These are phyloP conservation scores for Puffinus mauretanicus DNA, from an alignment of 2,113 vertebrate species.

Conservation along the genomic window DNA sequence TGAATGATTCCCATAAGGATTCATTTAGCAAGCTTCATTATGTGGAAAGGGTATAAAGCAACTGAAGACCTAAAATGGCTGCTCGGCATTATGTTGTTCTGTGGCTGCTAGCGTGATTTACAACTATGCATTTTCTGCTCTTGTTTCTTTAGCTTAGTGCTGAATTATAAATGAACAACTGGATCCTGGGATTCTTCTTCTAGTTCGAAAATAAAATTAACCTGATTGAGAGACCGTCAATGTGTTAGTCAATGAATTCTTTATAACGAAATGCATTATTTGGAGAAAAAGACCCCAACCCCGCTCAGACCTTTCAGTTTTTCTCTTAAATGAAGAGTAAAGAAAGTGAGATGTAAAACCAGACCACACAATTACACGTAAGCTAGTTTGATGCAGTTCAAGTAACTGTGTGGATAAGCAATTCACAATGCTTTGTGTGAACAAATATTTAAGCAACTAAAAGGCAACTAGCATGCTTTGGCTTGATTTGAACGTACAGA, in stretches of 20 bases:
- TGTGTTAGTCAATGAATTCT: slow-evolving; percentile 46
- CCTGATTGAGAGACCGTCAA: neutral
- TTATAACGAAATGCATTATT: neutral
- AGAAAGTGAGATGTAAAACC: neutral
- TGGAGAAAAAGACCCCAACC: neutral
- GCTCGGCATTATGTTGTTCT: neutral
- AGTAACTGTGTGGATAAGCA: neutral
- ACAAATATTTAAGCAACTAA: neutral
- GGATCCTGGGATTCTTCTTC: slow-evolving; percentile 24
- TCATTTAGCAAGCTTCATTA: neutral
- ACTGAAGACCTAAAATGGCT: neutral
- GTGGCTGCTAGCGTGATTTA: slow-evolving; percentile 4
- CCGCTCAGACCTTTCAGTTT: neutral
- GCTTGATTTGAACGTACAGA: neutral
- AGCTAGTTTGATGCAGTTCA: neutral
- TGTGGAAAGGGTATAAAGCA: neutral
- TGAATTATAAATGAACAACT: slow-evolving; percentile 64
- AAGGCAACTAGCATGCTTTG: neutral
- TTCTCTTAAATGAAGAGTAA: neutral
- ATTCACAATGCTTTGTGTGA: neutral
- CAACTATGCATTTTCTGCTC: slow-evolving; percentile 16
- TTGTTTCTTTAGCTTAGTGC: slow-evolving; percentile 49
- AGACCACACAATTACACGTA: neutral
- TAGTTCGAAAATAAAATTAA: slow-evolving; percentile 48
- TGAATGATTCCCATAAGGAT: slow-evolving; percentile 53